Base-by-base conservation (phyloP, 92 coral and sea anemone species). In the Epizoanthus ramosus region DNA sequence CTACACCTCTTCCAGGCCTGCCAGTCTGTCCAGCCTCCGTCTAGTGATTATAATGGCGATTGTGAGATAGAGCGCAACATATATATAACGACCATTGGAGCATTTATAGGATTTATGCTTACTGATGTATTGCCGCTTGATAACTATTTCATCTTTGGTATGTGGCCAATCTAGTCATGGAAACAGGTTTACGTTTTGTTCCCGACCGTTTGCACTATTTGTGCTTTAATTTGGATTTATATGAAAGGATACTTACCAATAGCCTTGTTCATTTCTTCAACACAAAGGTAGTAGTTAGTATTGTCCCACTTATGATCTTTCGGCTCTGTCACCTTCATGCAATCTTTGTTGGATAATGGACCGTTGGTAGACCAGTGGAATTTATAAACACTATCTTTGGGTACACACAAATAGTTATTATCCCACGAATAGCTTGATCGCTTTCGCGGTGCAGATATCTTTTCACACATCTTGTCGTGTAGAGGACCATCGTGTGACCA, bases 21-120 rank as follows among this genome's bases (percentile, higher is more conserved):
- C 99, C 99, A 97, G 4, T 79, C 66, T 23, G 94, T 92, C 99
- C 99, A 97, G 15, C 91, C 83, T 14, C 99, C 99, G 63, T 97
- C 98, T 92, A 69, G 25, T 66, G 57, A 61, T 45, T 6, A 58
- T 13, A 13, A 45, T 37, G 8, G 8, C 53, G 54, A 74, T 50
- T 7, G 35, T 5, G 25, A 37, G 43, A 37, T 5, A 37, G 43
- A 37, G 43, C 43, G 43, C 43, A 37, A 37, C 43, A 37, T 3
- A 5, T 37, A 16, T 1, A 16, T 24, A 16, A 39, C 24, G 17
- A 17, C 9, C 45, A 68, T 12, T 39, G 39, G 66, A 74, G 22
- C 57, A 19, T 15, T 6, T 25, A 24, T 7, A 64, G 8, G 5
- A 64, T 22, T 64, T 64, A 12, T 24, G 35, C 35, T 23, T 18